Percentiles rank a stretch among this genome's conserved stretches.
phyloP scores from a whole-genome alignment of 2,888 invertebrate species.

The Andrena flavipes region DNA sequence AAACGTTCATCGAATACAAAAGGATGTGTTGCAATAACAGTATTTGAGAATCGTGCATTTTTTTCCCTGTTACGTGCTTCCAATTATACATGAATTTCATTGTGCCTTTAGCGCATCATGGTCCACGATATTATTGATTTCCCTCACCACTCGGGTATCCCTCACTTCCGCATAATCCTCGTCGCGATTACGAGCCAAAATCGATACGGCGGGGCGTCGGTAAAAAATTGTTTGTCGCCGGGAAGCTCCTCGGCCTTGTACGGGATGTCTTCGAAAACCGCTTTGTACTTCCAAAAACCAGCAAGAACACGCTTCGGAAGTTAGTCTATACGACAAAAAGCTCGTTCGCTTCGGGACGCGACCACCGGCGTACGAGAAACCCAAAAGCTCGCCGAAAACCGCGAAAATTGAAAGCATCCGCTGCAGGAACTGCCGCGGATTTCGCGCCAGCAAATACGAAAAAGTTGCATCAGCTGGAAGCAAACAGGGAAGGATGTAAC shows the following conservation, averaged over 20 bases:
- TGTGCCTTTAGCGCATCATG: constrained; percentile 30
- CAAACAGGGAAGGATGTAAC: too few relatives aligned
- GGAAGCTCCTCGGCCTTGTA: background rate
- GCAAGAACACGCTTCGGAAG: background rate
- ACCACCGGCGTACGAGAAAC: background rate
- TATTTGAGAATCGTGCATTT: too few relatives aligned
- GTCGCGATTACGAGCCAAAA: constrained; percentile 61
- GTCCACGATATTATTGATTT: constrained; percentile 55
- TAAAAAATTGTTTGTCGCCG: constrained; percentile 51
- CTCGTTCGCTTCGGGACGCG: background rate
- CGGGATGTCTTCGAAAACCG: constrained; percentile 13
- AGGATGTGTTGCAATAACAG: background rate
- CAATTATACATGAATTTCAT: constrained; percentile 39
- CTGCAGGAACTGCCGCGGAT: background rate
- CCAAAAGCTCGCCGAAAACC: background rate
- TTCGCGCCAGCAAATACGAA: background rate
- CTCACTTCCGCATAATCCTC: constrained; percentile 58
- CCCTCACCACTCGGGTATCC: constrained; percentile 35
- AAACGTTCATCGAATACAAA: background rate
- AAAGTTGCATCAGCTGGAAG: background rate
- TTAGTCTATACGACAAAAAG: background rate
- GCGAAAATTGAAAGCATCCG: background rate
- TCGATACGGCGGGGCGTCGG: constrained; percentile 35
- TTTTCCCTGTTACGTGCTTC: too few relatives aligned
- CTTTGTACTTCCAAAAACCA: background rate